These are phyloP conservation scores for Malurus splendens DNA, from an alignment of 2,797 vertebrate genomes.

Conservation along the genomic window DNA sequence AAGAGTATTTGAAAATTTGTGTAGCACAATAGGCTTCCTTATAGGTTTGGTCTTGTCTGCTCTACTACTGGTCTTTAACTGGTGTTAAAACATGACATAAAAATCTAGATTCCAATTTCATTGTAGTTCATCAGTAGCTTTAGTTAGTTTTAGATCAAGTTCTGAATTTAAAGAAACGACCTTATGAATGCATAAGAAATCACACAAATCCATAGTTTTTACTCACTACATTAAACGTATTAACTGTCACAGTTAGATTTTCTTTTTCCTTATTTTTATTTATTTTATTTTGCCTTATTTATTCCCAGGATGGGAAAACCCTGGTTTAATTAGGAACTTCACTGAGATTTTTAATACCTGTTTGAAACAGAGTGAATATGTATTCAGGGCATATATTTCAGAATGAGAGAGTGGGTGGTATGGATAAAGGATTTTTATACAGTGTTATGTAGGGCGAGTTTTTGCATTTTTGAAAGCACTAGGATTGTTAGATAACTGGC, in stretches of 20 bases:
- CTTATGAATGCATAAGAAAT: neutral
- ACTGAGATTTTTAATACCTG: neutral
- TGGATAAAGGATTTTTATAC: neutral
- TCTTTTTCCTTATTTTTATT: neutral
- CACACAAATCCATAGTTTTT: neutral
- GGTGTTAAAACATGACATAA: neutral
- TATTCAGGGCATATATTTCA: neutral
- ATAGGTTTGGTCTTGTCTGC: neutral
- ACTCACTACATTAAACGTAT: neutral
- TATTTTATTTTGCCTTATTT: neutral
- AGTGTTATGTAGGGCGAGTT: neutral
- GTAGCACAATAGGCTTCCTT: neutral
- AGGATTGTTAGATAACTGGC: neutral
- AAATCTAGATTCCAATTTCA: neutral
- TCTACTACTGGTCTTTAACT: neutral
- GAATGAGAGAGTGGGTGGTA: neutral
- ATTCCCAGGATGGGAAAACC: neutral
- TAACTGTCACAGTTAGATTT: neutral
- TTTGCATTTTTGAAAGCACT: neutral
- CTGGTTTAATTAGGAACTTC: neutral
- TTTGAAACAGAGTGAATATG: neutral
- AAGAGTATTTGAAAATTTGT: neutral
- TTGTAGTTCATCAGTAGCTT: accelerated
- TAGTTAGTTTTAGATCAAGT: neutral
- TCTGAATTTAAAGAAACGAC: neutral